Evolutionary conservation across 2,797 vertebrate species (phyloP).

Genomic region (Diplodus sargus): DNA sequence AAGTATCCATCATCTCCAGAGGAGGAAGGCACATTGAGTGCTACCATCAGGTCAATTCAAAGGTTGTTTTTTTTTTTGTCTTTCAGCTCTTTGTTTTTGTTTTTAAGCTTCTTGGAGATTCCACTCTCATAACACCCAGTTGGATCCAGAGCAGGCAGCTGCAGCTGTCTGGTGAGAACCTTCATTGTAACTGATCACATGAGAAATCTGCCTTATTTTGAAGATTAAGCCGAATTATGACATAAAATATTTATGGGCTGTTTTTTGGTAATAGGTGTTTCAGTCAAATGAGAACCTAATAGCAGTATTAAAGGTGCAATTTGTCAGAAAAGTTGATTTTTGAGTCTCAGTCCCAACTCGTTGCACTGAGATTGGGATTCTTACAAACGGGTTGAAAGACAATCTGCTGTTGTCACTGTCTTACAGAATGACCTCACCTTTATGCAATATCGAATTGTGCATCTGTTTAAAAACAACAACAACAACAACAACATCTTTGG

Average conservation of each 20-base stretch:
- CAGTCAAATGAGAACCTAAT: conserved; percentile 5
- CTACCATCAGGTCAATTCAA: background rate
- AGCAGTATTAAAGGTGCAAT: background rate
- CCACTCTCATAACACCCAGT: background rate
- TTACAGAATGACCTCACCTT: too few species aligned
- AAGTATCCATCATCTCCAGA: background rate
- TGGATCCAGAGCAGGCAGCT: conserved; percentile 8
- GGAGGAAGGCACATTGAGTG: background rate
- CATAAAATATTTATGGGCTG: background rate
- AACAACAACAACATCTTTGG: background rate
- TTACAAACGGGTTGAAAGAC: too few species aligned
- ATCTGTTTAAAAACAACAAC: background rate
- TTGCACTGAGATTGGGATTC: too few species aligned
- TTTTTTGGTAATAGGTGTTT: background rate
- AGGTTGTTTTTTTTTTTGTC: background rate
- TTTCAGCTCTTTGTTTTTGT: conserved; percentile 15
- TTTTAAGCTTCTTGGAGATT: conserved; percentile 7
- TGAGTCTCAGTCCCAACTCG: too few species aligned
- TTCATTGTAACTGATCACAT: background rate
- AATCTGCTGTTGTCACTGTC: background rate
- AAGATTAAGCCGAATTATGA: conserved; percentile 9
- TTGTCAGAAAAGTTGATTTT: too few species aligned
- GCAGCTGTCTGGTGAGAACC: conserved; percentile 31
- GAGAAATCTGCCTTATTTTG: conserved; percentile 21
- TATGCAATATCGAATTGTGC: background rate